These are phyloP conservation scores for Pecten maximus DNA, from an alignment of 2,888 invertebrate genomes.

Conservation along the genomic window DNA sequence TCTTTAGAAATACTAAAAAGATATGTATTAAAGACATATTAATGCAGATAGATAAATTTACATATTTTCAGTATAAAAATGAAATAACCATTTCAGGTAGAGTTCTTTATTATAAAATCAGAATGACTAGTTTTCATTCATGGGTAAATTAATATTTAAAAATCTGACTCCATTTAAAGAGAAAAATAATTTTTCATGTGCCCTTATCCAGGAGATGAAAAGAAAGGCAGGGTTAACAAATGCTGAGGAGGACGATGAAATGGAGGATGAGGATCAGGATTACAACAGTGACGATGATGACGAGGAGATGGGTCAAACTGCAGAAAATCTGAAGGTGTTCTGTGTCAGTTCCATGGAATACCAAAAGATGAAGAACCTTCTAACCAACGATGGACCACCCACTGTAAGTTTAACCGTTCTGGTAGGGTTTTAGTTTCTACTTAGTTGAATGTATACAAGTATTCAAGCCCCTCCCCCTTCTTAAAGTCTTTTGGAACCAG, in stretches of 20 bases:
- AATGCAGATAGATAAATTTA: too few species aligned
- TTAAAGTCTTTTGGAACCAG: too few species aligned
- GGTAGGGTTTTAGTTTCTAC: too few species aligned
- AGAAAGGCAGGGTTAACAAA: constrained; percentile 59
- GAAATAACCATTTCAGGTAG: too few species aligned
- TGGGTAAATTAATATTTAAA: neutral
- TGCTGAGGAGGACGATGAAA: constrained; percentile 59
- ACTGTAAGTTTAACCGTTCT: constrained; percentile 63
- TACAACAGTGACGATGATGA: constrained; percentile 62
- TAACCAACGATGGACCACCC: constrained; percentile 68
- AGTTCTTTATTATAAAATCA: too few species aligned
- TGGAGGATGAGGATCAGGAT: constrained; percentile 61
- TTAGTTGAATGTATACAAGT: too few species aligned
- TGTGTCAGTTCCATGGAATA: constrained; percentile 75
- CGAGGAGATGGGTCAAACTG: constrained; percentile 62
- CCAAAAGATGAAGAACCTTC: constrained; percentile 69
- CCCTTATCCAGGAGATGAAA: constrained; percentile 66
- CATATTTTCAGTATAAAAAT: too few species aligned
- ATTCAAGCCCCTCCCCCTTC: too few species aligned
- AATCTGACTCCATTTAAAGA: neutral
- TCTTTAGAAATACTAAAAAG: too few species aligned
- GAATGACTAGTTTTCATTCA: neutral
- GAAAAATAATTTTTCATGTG: neutral
- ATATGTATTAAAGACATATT: too few species aligned
- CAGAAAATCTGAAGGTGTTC: constrained; percentile 71